phyloP scores from a whole-genome alignment of 2,113 vertebrate genomes.

The Gadus chalcogrammus region DNA sequence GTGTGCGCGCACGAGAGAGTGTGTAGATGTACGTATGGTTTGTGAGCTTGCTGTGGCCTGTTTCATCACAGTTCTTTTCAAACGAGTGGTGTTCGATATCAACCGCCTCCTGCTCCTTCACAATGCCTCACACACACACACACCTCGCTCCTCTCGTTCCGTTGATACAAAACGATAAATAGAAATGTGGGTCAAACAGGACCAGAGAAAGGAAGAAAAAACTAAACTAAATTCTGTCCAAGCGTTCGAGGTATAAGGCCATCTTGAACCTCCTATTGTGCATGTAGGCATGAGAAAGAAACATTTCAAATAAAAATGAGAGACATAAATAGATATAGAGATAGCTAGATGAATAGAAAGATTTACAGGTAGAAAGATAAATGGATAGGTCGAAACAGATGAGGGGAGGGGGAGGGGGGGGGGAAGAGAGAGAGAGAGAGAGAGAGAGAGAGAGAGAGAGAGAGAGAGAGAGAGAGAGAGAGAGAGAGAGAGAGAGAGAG shows the following conservation, averaged over 20 bases:
- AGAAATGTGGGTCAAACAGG: neutral
- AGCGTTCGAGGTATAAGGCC: neutral
- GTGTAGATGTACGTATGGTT: constrained; percentile 1
- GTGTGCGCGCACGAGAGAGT: neutral
- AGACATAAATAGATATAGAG: constrained; percentile 12
- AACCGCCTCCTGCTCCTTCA: constrained; percentile 29
- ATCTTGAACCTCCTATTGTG: neutral
- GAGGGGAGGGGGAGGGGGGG: too few species aligned
- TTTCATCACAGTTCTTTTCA: constrained; percentile 15
- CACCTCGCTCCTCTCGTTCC: neutral
- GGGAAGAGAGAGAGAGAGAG: neutral
- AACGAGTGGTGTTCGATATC: constrained; percentile 1
- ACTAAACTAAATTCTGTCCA: neutral
- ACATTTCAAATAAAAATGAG: constrained; percentile 27
- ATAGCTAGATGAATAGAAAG: neutral
- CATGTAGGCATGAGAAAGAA: constrained; percentile 27
- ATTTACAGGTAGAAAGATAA: neutral
- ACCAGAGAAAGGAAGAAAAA: constrained; percentile 27
- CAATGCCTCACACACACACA: constrained; percentile 20
- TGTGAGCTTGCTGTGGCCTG: neutral
- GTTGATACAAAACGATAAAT: neutral
- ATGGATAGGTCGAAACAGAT: neutral
- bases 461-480: too few species aligned
- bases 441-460: neutral
- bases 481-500: neutral